These are phyloP conservation scores for Coelopa pilipes DNA, from an alignment of 2,888 invertebrate species.

Conservation along the genomic window DNA sequence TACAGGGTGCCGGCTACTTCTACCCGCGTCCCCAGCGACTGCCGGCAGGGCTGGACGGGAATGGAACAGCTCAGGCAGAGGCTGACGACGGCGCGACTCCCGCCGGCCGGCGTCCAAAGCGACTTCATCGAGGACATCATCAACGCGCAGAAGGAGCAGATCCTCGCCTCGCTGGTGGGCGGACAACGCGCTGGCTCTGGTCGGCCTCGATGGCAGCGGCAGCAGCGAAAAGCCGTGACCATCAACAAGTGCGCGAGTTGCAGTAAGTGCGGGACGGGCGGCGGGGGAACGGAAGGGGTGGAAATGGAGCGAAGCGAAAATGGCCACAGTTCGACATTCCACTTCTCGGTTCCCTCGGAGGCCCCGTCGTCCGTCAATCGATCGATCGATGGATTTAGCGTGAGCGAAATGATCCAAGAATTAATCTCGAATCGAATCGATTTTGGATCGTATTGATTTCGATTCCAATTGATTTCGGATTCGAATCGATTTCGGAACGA, in stretches of 20 bases:
- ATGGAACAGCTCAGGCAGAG: constrained; percentile 39
- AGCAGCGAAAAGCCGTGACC: constrained; percentile 48
- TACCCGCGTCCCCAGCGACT: constrained; percentile 41
- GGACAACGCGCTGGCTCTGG: background rate
- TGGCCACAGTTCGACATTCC: too few relatives aligned
- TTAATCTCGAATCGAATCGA: too few relatives aligned
- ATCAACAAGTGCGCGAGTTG: constrained; percentile 59
- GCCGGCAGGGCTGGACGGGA: background rate
- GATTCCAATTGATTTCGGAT: too few relatives aligned
- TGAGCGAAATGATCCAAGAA: too few relatives aligned
- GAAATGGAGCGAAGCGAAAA: too few relatives aligned
- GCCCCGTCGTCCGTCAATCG: background rate
- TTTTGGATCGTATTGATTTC: too few relatives aligned
- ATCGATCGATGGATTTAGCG: too few relatives aligned
- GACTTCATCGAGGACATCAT: constrained; percentile 63
- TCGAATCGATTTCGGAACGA: background rate
- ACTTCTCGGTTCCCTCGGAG: background rate
- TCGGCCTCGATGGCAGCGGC: constrained; percentile 1
- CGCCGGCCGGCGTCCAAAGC: constrained; percentile 45
- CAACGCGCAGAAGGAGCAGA: constrained; percentile 58
- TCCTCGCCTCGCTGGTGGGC: constrained; percentile 54
- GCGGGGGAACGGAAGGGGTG: background rate
- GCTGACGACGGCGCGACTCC: constrained; percentile 14
- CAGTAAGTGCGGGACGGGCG: constrained; percentile 53
- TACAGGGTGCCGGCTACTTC: constrained; percentile 43